Evolutionary conservation across 2,888 invertebrate genomes (phyloP), one percentile per base, ranked within the genome.

Genomic region (Calliopum simillimum): DNA sequence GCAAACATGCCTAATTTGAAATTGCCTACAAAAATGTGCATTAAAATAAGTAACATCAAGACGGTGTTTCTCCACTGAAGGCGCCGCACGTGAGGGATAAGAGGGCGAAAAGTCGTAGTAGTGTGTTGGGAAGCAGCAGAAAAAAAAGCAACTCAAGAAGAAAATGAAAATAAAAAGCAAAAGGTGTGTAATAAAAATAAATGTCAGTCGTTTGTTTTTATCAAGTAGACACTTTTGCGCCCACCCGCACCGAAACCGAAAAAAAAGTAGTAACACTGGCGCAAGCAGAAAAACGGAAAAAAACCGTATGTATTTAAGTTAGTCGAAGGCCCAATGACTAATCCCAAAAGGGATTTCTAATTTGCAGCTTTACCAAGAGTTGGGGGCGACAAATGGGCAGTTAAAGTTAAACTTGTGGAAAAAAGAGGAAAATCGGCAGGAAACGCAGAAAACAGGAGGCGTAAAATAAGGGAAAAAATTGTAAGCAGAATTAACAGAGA

Each of bases 181-280:
- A 83, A 83, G 83, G 83, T 83, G 84, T 81, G 79, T 86, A 86
- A 86, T 86, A 86, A 85, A 86, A 86, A 86, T 83, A 85, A 86
- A 86, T 86, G 86, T 85, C 81, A 81, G 84, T 85, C 84, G 85
- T 86, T 86, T 84, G 82, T 85, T 85, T 85, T 71, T 73, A 73
- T 73, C 73, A 73, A 73, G 66, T 68, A 74, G 72, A 70, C 72
- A 72, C 68, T 69, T 68, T 64, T 53, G 63, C 51, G 23, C 58
- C 23, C 61, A 13, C 11, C 55, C 53, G 13, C 71, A 61, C 61
- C 66, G 61, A 63, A 58, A 63, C 62, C 44, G 21, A 67, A 62
- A 59, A 67, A 69, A 70, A 61, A 58, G 16, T 58, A 62, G 49
- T 46, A 19, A 16, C 44, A 67, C 5, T 21, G 6, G 68, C 69